Evolutionary conservation across 1,140 invertebrate species (phyloP), one percentile per base, ranked within the genome.

Genomic region (Drosophila novamexicana): DNA sequence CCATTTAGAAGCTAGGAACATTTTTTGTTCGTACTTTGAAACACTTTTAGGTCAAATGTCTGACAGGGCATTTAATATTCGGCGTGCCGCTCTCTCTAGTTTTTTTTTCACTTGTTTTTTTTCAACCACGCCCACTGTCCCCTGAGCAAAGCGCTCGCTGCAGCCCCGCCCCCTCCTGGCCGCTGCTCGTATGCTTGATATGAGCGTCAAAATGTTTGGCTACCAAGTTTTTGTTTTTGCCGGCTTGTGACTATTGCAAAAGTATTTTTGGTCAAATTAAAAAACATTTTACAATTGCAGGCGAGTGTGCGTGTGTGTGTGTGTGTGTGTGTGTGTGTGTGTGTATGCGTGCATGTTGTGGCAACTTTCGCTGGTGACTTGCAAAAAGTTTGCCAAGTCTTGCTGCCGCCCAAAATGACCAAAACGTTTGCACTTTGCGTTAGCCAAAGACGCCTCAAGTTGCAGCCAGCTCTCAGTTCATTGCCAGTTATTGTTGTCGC

Each of bases 231-330:
- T 52, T 56, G 53, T 56, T 67, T 53, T 66, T 61, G 42, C 47
- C 54, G 40, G 37, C 32, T 49, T 50, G 59, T 75, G 66, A 84
- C 82, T 69, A 81, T 86, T 81, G 67, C 75, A 71, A 85, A 74
- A 85, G 79, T 85, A 76, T 85, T 81, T 71, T 85, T 79, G 71
- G 82, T 79, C 75, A 86, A 85, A 85, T 86, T 88, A 88, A 86
- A 86, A 86, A 86, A 82, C 79, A 86, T 88, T 86, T 86, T 79
- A 71, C 83, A 88, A 86, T 86, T 81, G 49, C 42, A 65, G n/a
- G 44, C 52, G 44, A 62, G 69, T 32, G 49, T 37, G 49, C 56
- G 36, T 9, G 16, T 6, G 10, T 54, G 14, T 22, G 37, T 47
- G 40, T 53, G 34, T 18, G 34, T 52, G 49, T 37, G 49, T 56